Evolutionary conservation across 2,113 vertebrate genomes (phyloP).

Genomic region (Brachyhypopomus occidentalis): DNA sequence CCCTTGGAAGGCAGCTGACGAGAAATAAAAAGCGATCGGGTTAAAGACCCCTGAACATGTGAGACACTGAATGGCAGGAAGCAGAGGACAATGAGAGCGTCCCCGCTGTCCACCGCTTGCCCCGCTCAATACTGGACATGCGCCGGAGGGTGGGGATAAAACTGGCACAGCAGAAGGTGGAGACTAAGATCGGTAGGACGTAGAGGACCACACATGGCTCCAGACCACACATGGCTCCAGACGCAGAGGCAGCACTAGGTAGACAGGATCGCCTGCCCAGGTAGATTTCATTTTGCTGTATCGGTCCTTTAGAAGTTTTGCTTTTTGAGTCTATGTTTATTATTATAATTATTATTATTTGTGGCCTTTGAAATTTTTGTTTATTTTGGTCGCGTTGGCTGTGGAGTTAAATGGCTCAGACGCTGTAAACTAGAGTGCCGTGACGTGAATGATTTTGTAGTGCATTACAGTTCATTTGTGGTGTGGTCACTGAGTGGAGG

Average conservation of each 20-base stretch:
- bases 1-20: conserved; percentile 64
- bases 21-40: conserved; percentile 72
- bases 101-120: conserved; percentile 28
- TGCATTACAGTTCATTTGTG: too few relatives aligned
- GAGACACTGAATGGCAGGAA: conserved; percentile 66
- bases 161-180: conserved; percentile 47
- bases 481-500: too few relatives aligned
- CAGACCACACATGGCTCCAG: conserved; percentile 52
- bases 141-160: conserved; percentile 44
- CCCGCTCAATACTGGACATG: conserved; percentile 33
- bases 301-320: too few relatives aligned
- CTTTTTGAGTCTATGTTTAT: too few relatives aligned
- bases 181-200: conserved; percentile 47
- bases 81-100: conserved; percentile 54
- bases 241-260: conserved; percentile 46
- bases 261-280: too few relatives aligned
- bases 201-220: conserved; percentile 54
- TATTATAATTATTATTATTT: too few relatives aligned
- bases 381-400: too few relatives aligned
- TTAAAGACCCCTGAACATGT: conserved; percentile 67
- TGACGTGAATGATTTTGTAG: too few relatives aligned
- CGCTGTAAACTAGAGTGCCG: too few relatives aligned
- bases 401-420: too few relatives aligned
- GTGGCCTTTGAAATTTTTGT: too few relatives aligned
- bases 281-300: too few relatives aligned